Conservation (phyloP, 2,797 vertebrate species). For the Sorex maritimensis region DNA sequence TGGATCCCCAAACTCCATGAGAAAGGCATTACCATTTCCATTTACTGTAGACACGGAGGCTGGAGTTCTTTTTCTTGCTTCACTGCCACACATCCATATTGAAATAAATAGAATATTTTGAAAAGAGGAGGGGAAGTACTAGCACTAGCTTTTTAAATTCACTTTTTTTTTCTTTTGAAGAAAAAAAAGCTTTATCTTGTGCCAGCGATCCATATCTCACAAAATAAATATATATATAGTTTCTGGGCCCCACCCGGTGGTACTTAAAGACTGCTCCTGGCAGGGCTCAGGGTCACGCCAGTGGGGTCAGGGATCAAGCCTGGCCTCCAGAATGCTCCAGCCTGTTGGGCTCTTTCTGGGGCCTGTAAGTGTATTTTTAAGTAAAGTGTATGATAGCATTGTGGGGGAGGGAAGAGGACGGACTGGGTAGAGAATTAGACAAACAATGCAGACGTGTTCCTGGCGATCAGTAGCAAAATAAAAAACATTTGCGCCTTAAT, state of each 20-base stretch:
- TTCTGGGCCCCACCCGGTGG: too few relatives aligned
- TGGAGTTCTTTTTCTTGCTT: not conserved
- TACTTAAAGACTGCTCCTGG: too few relatives aligned
- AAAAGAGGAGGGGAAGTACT: not conserved
- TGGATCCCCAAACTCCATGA: not conserved
- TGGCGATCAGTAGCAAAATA: not conserved
- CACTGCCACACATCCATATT: not conserved
- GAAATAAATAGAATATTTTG: conserved; percentile 11
- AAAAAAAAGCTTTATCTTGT: too few relatives aligned
- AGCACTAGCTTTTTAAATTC: too few relatives aligned
- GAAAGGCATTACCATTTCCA: conserved; percentile 8
- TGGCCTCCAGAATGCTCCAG: too few relatives aligned
- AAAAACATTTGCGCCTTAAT: not conserved
- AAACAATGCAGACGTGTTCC: not conserved
- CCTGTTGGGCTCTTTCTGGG: not conserved
- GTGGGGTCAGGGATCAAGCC: too few relatives aligned
- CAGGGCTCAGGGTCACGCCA: too few relatives aligned
- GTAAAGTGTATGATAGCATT: not conserved
- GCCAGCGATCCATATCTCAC: too few relatives aligned
- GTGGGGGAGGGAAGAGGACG: too few relatives aligned
- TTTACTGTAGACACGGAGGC: not conserved
- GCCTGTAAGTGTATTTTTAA: not conserved
- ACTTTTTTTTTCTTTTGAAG: too few relatives aligned
- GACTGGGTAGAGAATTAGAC: not conserved
- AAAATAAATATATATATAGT: too few relatives aligned